Evolutionary conservation across 2,888 invertebrate species (phyloP), one percentile per base, ranked within the genome.

Genomic region (Drosophila macrospina): DNA sequence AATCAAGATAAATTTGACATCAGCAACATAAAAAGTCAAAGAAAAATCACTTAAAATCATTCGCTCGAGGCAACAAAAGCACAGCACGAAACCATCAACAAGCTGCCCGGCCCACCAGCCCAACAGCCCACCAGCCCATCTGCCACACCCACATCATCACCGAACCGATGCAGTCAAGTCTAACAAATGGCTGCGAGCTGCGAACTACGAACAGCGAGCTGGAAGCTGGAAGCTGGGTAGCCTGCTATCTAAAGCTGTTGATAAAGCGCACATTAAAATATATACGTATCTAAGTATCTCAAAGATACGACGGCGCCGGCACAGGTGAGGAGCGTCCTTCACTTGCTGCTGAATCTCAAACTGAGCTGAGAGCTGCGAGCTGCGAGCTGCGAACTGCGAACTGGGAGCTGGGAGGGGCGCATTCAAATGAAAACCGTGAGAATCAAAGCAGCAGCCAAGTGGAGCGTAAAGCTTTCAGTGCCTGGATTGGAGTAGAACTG

Each of bases 361-460:
- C 52, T 20, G 20, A 20, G 20, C 20, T 20, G 20, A 20, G 20
- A 20, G 20, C 20, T 20, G 20, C 20, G 20, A 2, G 20, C 20
- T 20, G 20, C 20, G 20, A 20, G 20, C 20, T 20, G 20, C 20
- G 20, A 20, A 3, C 20, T 20, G 20, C 20, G 20, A 20, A 3
- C 2, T 20, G 42, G 13, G 32, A 24, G 16, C 36, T 45, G 60
- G 66, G 44, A 61, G 37, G 74, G 63, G 56, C 68, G 84, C 79
- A 86, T 84, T 84, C 83, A 84, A 86, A 86, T 86, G 81, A 86
- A 86, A 86, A 83, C 79, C 83, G 79, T 86, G 86, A 74, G 80
- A 86, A 86, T 83, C 86, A 86, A 81, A 82, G 86, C 80, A 82
- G 78, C 82, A 82, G 82, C 63, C 81, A 82, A 82, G 81, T 85